Evolutionary conservation across 2,113 vertebrate species (phyloP), one percentile per base, ranked within the genome.

Genomic region (Anoplopoma fimbria): DNA sequence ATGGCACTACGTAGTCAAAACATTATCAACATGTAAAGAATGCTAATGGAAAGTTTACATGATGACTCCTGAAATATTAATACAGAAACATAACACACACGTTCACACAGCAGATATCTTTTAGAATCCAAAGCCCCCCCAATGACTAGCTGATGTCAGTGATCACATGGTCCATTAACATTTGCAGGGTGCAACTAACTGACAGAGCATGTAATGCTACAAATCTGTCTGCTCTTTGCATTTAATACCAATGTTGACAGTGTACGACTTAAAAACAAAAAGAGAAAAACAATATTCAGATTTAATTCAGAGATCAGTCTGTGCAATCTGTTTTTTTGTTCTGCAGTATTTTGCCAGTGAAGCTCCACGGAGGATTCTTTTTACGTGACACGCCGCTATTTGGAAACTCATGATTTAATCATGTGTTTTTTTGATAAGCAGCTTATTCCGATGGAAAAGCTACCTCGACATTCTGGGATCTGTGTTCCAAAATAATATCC

Each of bases 391-490:
- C 34, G 31, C 9, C 45, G 38, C 53, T 64, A 75, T 85, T 87
- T 81, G 67, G 34, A 72, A 49, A 68, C 74, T 77, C 68, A 57
- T 77, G 68, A 75, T 79, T 77, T 67, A 80, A 88, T 79, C 67
- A 36, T 36, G 57, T 5, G n/a, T 70, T 87, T 80, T 65, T 75
- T 47, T 42, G 25, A 23, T 34, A 87, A 83, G 73, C 65, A 69
- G 79, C 77, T 88, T 83, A 87, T 74, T 87, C 33, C 38, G 38
- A 70, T 64, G 1, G 12, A 71, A 81, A 69, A 84, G 63, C 81
- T 60, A 75, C 75, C 55, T 67, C 31, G 3, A 45, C 74, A 79
- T 61, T 74, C 21, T 58, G 55, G 19, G 25, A 7, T 58, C 25
- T 33, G 34, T 34, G 25, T 51, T 65, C 64, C 72, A 85, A 85